These are phyloP conservation scores for Hippocampus guttulatus DNA, from an alignment of 2,113 vertebrate genomes.

Conservation along the genomic window DNA sequence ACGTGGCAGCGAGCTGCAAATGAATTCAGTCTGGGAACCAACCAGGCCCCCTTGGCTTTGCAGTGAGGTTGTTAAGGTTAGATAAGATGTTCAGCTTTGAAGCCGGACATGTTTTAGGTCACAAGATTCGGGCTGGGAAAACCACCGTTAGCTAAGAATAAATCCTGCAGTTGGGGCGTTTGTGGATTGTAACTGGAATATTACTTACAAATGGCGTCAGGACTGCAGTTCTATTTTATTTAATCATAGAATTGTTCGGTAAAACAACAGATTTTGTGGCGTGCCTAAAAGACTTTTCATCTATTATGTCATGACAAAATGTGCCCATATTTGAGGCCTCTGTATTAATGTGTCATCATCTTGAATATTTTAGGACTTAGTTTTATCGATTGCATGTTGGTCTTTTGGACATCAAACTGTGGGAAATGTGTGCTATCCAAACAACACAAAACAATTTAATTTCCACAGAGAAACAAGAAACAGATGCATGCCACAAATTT, in stretches of 20 bases:
- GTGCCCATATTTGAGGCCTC: not conserved
- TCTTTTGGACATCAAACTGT: not conserved
- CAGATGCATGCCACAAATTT: not conserved
- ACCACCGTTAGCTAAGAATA: not conserved
- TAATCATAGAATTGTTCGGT: too few relatives aligned
- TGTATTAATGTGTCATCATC: not conserved
- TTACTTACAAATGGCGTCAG: not conserved
- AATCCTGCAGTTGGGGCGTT: not conserved
- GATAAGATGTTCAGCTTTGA: conserved; percentile 19
- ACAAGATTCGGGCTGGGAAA: not conserved
- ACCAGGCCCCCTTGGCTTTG: conserved; percentile 8
- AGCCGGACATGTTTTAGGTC: not conserved
- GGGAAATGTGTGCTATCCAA: not conserved
- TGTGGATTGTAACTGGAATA: not conserved
- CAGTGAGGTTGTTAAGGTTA: conserved; percentile 13
- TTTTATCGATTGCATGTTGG: not conserved
- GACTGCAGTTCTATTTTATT: too few relatives aligned
- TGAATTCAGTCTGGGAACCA: conserved; percentile 26
- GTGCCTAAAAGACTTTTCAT: not conserved
- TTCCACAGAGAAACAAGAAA: not conserved
- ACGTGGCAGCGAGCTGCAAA: not conserved
- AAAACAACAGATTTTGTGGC: not conserved
- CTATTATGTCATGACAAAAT: not conserved
- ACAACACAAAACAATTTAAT: not conserved
- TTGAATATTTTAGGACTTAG: not conserved